Evolutionary conservation across 1,140 invertebrate species (phyloP).

Genomic region (Lasaia peninsularis): DNA sequence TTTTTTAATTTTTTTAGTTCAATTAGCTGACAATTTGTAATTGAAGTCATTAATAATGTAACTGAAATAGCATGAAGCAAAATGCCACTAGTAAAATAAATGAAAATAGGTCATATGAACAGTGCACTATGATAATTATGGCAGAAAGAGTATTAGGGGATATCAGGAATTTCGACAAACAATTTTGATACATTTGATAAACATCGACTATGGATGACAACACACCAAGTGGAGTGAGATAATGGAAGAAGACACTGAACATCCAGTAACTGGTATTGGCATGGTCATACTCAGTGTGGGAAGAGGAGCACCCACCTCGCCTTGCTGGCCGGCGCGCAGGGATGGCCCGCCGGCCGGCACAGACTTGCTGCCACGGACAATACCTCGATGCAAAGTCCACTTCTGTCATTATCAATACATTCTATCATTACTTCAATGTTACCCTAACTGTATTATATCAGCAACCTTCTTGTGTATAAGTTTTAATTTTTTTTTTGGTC

Average conservation of each 20-base stretch:
- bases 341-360: conserved; percentile 63
- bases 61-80: conserved; percentile 27
- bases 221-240: conserved; percentile 43
- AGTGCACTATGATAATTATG: conserved; percentile 38
- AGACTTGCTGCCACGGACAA: conserved; percentile 84
- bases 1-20: not conserved
- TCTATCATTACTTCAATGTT: conserved; percentile 11
- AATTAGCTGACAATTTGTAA: conserved; percentile 27
- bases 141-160: conserved; percentile 24
- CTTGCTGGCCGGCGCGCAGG: conserved; percentile 46
- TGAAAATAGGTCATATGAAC: conserved; percentile 22
- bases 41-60: conserved; percentile 11
- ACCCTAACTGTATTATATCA: not conserved
- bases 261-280: conserved; percentile 38
- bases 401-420: conserved; percentile 79
- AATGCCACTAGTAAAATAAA: conserved; percentile 29
- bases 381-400: conserved; percentile 87
- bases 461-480: not conserved
- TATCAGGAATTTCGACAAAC: conserved; percentile 21
- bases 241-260: conserved; percentile 56
- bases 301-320: conserved; percentile 59
- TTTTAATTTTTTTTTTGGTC: not conserved
- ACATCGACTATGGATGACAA: conserved; percentile 45
- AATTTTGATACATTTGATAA: conserved; percentile 24
- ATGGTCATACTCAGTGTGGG: conserved; percentile 37